Conservation (phyloP, 2,797 vertebrate species). For the Rhinogobio ventralis region DNA sequence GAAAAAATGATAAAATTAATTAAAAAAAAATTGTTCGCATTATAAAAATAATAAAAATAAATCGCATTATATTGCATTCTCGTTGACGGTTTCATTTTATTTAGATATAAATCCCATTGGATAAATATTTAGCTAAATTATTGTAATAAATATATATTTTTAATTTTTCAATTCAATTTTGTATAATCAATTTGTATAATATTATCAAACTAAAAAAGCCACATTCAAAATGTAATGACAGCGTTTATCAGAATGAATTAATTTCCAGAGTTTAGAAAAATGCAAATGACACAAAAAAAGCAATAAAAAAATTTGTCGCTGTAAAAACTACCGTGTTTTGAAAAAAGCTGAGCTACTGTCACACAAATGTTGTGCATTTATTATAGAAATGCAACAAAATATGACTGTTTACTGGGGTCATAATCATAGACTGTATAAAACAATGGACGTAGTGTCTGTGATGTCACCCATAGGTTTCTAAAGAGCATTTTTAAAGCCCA, state of each 20-base stretch:
- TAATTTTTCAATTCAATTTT: neutral
- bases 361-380: neutral
- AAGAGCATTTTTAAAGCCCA: no score
- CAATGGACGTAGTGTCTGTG: no score
- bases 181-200: neutral
- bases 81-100: no score
- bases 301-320: neutral
- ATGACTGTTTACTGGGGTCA: neutral
- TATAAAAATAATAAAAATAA: no score
- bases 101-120: neutral
- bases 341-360: neutral
- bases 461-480: no score
- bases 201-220: neutral
- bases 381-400: neutral
- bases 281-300: neutral
- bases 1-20: no score
- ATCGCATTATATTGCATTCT: no score
- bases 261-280: neutral
- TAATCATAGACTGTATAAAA: neutral
- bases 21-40: no score
- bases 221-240: neutral
- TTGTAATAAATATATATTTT: no score
- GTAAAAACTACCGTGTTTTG: neutral
- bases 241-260: neutral
- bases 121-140: neutral